Conservation (phyloP, 2,113 vertebrate genomes). For the Micronisus gabar region DNA sequence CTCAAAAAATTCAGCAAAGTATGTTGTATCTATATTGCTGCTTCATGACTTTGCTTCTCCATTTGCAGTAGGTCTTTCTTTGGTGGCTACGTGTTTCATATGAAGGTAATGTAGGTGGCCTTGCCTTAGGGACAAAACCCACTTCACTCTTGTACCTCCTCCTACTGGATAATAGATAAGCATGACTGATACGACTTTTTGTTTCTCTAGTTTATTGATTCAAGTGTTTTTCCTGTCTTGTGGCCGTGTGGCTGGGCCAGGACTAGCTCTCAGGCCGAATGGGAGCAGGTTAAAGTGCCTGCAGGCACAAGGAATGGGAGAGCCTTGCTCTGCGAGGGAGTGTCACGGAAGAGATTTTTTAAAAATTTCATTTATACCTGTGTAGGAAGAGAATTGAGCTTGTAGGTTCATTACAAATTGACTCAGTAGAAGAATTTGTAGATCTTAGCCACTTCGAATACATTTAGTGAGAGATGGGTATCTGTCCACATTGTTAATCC, state of each 20-base stretch:
- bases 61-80: neutral
- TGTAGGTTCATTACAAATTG: neutral
- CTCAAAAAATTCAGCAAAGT: neutral
- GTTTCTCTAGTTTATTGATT: neutral
- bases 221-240: neutral
- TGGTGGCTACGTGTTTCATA: rapidly evolving
- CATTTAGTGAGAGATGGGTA: neutral
- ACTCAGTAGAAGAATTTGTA: neutral
- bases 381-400: neutral
- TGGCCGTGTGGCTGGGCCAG: neutral
- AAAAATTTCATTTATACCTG: neutral
- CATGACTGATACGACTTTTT: neutral
- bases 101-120: neutral
- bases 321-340: neutral
- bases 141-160: neutral
- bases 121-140: neutral
- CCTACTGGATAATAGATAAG: neutral
- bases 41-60: neutral
- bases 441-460: neutral
- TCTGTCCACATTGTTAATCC: neutral
- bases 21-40: neutral
- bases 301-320: neutral
- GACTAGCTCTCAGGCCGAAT: neutral
- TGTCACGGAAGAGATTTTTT: neutral
- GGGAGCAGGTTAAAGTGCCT: neutral